phyloP scores from a whole-genome alignment of 2,888 invertebrate species.

The Leucoma salicis region DNA sequence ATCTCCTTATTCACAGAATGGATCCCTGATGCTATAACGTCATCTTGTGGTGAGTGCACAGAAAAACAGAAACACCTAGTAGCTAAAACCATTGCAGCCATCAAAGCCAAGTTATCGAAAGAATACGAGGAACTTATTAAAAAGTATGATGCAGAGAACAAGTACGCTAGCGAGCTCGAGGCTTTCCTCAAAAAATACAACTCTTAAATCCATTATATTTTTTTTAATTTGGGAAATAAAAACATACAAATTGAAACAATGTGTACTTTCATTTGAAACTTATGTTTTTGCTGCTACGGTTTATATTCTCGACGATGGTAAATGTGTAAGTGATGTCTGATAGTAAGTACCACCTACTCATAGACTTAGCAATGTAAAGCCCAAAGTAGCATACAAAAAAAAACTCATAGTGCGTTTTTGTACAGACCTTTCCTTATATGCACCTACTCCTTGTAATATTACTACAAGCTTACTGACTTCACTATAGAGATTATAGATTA shows the following conservation, averaged over 20 bases:
- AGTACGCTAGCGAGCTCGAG: slow-evolving; percentile 45
- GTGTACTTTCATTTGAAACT: too few relatives aligned
- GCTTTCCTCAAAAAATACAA: neutral
- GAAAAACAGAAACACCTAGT: slow-evolving; percentile 77
- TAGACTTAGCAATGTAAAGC: too few relatives aligned
- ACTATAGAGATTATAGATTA: too few relatives aligned
- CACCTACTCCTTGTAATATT: too few relatives aligned
- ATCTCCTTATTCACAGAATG: slow-evolving; percentile 33
- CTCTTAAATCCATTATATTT: neutral
- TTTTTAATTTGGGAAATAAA: neutral
- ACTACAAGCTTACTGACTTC: too few relatives aligned
- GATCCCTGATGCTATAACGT: slow-evolving; percentile 41
- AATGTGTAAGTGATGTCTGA: too few relatives aligned
- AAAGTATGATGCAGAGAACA: slow-evolving; percentile 84
- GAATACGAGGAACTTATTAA: slow-evolving; percentile 83
- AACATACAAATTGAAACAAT: neutral
- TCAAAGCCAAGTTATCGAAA: slow-evolving; percentile 81
- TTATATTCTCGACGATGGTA: too few relatives aligned
- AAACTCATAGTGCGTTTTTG: too few relatives aligned
- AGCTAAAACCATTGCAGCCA: slow-evolving; percentile 80
- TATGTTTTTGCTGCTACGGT: too few relatives aligned
- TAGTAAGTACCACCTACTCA: too few relatives aligned
- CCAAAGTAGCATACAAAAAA: too few relatives aligned
- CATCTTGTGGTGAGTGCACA: slow-evolving; percentile 83
- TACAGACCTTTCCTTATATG: too few relatives aligned